Percentiles rank a stretch among this genome's conserved stretches.
Evolutionary conservation across 1,140 invertebrate genomes (phyloP).

Genomic region (Temnothorax longispinosus): DNA sequence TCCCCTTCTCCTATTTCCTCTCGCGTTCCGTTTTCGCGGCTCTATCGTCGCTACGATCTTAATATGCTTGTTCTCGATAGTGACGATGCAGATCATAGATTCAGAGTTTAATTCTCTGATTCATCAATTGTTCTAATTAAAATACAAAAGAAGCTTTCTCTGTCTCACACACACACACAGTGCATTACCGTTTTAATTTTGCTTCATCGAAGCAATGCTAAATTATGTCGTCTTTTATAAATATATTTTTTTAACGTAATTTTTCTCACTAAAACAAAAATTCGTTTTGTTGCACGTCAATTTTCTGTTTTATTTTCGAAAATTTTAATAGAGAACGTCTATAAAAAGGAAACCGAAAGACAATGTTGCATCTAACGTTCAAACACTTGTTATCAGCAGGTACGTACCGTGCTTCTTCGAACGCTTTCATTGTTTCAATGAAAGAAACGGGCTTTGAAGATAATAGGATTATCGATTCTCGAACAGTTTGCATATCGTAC

Average conservation of each 20-base stretch:
- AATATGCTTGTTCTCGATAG: neutral
- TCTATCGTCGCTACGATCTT: neutral
- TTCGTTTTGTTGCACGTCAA: neutral
- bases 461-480: neutral
- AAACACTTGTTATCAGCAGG: neutral
- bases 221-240: neutral
- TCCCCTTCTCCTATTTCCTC: slow-evolving; percentile 23
- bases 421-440: neutral
- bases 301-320: neutral
- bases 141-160: neutral
- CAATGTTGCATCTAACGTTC: neutral
- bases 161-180: neutral
- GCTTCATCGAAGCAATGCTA: neutral
- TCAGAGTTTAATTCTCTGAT: neutral
- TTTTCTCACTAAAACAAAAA: neutral
- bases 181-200: neutral
- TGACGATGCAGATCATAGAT: neutral
- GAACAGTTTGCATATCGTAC: neutral
- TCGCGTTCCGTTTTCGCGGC: slow-evolving; percentile 40
- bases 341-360: neutral
- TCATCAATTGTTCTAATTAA: slow-evolving; percentile 2
- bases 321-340: slow-evolving; percentile 6
- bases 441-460: neutral
- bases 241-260: neutral
- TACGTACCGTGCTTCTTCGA: neutral